Percentiles rank a stretch among this genome's conserved stretches.
phyloP scores from a whole-genome alignment of 2,888 invertebrate genomes.

The Tortricodes alternella region DNA sequence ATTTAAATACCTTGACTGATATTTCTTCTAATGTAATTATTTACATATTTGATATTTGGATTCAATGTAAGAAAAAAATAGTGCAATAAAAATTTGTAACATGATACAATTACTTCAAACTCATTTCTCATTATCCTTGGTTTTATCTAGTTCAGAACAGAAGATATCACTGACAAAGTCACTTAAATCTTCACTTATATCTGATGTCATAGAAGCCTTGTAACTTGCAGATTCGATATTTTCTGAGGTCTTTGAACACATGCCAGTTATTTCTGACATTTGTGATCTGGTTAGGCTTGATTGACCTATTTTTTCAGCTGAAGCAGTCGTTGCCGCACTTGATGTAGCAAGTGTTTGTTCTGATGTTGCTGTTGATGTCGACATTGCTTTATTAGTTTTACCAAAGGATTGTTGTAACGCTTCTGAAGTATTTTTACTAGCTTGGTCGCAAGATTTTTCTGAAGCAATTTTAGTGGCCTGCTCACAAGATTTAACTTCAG shows the following conservation, averaged over 20 bases:
- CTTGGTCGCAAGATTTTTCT: constrained; percentile 14
- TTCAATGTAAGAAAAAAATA: constrained; percentile 33
- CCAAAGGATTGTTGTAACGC: constrained; percentile 32
- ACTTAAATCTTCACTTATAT: constrained; percentile 41
- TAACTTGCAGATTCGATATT: constrained; percentile 16
- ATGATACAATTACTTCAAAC: constrained; percentile 10
- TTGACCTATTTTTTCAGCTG: constrained; percentile 33
- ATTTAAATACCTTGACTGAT: constrained; percentile 22
- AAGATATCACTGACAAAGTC: constrained; percentile 46
- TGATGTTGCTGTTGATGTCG: neutral
- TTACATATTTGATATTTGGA: neutral
- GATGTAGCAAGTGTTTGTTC: constrained; percentile 7
- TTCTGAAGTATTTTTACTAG: neutral
- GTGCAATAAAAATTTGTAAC: constrained; percentile 42
- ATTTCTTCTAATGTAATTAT: constrained; percentile 15
- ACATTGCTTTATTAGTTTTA: constrained; percentile 32
- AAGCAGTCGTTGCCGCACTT: neutral
- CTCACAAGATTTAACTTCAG: constrained; percentile 26
- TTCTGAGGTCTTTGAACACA: constrained; percentile 15
- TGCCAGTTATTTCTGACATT: constrained; percentile 9
- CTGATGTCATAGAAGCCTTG: constrained; percentile 44
- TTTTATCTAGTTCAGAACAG: constrained; percentile 49
- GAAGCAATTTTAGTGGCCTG: constrained; percentile 17
- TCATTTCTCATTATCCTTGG: constrained; percentile 45
- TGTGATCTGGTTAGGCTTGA: constrained; percentile 11